Evolutionary conservation across 2,797 vertebrate species (phyloP).

Genomic region (Astyanax mexicanus): DNA sequence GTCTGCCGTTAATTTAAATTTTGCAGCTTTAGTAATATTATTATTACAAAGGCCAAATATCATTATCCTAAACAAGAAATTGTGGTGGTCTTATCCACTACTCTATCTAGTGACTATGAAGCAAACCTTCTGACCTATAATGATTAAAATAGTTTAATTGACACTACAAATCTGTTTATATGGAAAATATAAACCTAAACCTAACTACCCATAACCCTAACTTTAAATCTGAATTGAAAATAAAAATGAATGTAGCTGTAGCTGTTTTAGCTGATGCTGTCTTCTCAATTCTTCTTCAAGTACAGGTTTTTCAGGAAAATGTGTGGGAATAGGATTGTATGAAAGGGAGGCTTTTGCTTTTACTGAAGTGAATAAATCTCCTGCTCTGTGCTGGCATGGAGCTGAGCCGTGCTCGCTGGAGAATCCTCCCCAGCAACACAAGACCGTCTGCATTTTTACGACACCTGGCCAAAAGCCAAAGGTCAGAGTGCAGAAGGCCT

Average conservation of each 20-base stretch:
- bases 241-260: no score
- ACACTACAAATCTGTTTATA: no score
- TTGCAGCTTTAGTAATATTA: not conserved
- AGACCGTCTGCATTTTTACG: constrained; percentile 44
- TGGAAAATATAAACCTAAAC: no score
- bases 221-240: no score
- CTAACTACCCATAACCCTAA: no score
- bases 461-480: constrained; percentile 45
- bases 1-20: not conserved
- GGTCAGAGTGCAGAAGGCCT: constrained; percentile 40
- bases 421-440: constrained; percentile 12
- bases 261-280: not conserved
- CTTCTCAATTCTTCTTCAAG: no score
- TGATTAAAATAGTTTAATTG: no score
- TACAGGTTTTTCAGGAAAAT: no score
- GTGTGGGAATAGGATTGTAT: not conserved
- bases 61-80: not conserved
- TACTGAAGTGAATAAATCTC: constrained; percentile 1
- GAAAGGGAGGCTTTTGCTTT: constrained; percentile 8
- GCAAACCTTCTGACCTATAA: no score
- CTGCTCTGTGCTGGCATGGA: not conserved
- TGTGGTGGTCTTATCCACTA: no score
- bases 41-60: not conserved
- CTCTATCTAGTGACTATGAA: no score
- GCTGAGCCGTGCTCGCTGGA: not conserved